phyloP scores from a whole-genome alignment of 2,113 vertebrate genomes.

The Mastomys coucha region DNA sequence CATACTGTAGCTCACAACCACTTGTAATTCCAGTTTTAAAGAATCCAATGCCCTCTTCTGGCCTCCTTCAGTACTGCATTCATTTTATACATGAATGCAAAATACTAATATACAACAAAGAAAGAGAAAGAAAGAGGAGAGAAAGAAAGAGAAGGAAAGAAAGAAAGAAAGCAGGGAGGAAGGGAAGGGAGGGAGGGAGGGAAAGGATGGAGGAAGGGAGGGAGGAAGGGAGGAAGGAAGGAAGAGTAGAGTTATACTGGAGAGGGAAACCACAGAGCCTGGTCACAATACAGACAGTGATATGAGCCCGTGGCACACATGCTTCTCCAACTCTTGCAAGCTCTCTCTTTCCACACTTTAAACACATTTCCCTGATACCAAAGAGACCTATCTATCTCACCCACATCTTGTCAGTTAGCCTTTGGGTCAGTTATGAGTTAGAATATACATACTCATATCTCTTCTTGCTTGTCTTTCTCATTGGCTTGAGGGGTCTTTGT shows the following conservation, averaged over 20 bases:
- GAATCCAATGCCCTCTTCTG: neutral
- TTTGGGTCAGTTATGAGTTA: neutral
- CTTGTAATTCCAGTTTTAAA: neutral
- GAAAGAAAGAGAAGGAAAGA: no score
- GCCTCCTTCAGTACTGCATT: neutral
- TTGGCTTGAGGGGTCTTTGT: neutral
- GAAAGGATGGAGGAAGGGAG: neutral
- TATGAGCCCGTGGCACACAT: accelerated
- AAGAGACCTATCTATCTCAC: neutral
- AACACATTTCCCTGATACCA: neutral
- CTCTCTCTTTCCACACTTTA: accelerated
- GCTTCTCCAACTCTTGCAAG: neutral
- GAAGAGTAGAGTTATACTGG: neutral
- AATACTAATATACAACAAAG: neutral
- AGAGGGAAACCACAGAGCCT: neutral
- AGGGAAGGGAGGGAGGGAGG: no score
- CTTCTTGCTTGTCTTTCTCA: neutral
- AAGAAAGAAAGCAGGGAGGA: no score
- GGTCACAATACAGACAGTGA: accelerated
- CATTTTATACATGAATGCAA: neutral
- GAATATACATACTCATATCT: neutral
- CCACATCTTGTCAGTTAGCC: neutral
- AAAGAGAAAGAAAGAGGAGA: no score
- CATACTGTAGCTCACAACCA: neutral
- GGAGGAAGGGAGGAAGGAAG: neutral